Percentiles rank a stretch among this genome's conserved stretches.
Evolutionary conservation across 92 coral and sea anemone species (phyloP).

Genomic region (Blastomussa wellsi): DNA sequence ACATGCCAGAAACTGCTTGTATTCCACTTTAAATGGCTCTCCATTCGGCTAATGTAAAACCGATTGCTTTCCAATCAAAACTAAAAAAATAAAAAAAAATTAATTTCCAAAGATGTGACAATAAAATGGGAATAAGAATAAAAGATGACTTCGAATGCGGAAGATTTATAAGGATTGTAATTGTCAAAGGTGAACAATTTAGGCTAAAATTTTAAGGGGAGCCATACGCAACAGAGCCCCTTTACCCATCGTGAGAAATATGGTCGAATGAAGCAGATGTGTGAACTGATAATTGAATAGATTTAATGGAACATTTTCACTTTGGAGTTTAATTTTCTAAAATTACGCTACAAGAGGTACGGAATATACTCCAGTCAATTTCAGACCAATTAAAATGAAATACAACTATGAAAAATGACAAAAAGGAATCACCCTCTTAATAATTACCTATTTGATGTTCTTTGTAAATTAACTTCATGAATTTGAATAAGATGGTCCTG

Average conservation of each 20-base stretch:
- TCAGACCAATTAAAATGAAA: neutral
- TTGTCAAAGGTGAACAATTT: too few species aligned
- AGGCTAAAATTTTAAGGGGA: too few species aligned
- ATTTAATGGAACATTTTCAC: neutral
- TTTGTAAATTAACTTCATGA: neutral
- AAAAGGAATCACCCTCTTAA: too few species aligned
- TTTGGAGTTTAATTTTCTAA: neutral
- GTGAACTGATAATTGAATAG: neutral
- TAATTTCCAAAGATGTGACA: too few species aligned
- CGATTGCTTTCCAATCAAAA: too few species aligned
- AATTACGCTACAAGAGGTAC: neutral
- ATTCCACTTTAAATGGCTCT: too few species aligned
- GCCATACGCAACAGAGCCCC: too few species aligned
- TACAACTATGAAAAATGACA: neutral
- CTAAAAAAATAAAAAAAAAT: too few species aligned
- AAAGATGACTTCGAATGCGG: too few species aligned
- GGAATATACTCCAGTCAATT: neutral
- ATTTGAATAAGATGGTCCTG: neutral
- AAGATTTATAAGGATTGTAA: too few species aligned
- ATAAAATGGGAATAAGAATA: too few species aligned
- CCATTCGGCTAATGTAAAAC: too few species aligned
- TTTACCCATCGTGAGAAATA: constrained; percentile 6
- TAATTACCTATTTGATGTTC: neutral
- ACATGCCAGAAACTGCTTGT: neutral
- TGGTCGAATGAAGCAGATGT: constrained; percentile 2